These are phyloP conservation scores for Gallinago paraguaiae DNA, from an alignment of 2,113 vertebrate genomes.

Conservation along the genomic window DNA sequence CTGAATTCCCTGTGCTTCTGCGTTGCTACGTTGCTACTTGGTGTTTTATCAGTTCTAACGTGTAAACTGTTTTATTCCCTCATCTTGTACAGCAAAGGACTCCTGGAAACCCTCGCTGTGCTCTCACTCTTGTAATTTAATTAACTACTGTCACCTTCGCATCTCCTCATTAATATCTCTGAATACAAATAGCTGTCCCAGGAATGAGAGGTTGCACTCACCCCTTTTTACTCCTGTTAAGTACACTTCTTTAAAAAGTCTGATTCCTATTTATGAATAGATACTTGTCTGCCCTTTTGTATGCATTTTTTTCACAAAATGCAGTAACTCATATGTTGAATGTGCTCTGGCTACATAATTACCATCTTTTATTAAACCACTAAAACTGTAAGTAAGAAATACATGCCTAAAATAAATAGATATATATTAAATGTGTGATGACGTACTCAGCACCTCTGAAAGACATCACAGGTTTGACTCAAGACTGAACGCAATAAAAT, in stretches of 20 bases:
- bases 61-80: fast-evolving
- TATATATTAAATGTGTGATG: too few species aligned
- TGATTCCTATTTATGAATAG: not conserved
- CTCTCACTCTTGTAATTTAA: not conserved
- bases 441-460: not conserved
- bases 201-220: not conserved
- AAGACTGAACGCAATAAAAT: not conserved
- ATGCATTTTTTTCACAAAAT: not conserved
- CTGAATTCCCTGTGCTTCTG: too few species aligned
- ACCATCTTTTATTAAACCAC: not conserved
- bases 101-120: not conserved
- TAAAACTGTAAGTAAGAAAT: not conserved
- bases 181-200: not conserved
- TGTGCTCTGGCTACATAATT: not conserved
- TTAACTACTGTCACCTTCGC: not conserved
- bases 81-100: not conserved
- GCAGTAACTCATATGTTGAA: not conserved
- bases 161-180: not conserved
- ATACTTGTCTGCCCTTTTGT: too few species aligned
- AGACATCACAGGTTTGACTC: not conserved
- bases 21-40: fast-evolving
- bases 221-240: not conserved
- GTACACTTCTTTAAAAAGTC: not conserved
- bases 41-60: not conserved
- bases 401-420: not conserved